Evolutionary conservation across 2,888 invertebrate genomes (phyloP).

Genomic region (Tortrix viridana): DNA sequence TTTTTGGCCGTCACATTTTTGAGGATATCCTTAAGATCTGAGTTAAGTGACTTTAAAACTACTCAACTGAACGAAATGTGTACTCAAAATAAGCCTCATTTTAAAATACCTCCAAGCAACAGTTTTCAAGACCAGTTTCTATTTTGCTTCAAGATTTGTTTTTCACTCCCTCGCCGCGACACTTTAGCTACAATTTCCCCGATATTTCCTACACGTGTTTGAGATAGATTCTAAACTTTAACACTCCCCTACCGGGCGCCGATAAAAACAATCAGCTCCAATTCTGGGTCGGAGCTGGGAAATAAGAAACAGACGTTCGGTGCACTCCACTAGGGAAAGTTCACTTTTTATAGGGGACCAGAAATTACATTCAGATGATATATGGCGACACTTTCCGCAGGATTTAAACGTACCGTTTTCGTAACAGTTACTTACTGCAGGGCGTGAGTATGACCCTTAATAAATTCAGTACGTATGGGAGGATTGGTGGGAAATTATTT

Average conservation of each 20-base stretch:
- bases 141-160: constrained; percentile 28
- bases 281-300: constrained; percentile 57
- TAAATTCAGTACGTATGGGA: constrained; percentile 74
- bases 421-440: constrained; percentile 73
- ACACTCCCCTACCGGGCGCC: constrained; percentile 55
- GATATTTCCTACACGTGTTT: constrained; percentile 65
- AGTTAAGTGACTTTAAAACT: too few species aligned
- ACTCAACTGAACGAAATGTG: too few species aligned
- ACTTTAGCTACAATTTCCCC: constrained; percentile 36
- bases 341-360: constrained; percentile 75
- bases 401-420: constrained; percentile 79
- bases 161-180: constrained; percentile 24
- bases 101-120: constrained; percentile 20
- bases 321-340: constrained; percentile 51
- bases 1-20: too few species aligned
- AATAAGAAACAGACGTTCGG: constrained; percentile 75
- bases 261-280: constrained; percentile 80
- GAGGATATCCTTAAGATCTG: too few species aligned
- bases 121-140: constrained; percentile 16
- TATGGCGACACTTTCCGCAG: constrained; percentile 75
- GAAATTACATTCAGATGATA: constrained; percentile 77
- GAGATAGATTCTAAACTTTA: constrained; percentile 67
- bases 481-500: constrained; percentile 68
- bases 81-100: constrained; percentile 2
- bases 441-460: constrained; percentile 74